Evolutionary conservation across 1,140 invertebrate species (phyloP).

Genomic region (Babylonia areolata): DNA sequence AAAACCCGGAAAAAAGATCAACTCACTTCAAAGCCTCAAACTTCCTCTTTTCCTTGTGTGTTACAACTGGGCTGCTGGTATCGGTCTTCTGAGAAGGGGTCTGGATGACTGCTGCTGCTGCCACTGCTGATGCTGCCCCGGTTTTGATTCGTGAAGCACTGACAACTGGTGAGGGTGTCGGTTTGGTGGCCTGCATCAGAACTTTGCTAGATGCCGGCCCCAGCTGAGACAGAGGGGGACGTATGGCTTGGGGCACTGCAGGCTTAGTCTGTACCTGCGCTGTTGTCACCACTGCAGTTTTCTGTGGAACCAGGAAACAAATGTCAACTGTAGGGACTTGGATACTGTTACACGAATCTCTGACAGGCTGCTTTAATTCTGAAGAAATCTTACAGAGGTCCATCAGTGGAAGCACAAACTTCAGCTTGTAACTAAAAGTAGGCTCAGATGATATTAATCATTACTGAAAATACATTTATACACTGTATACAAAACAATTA

Average conservation of each 20-base stretch:
- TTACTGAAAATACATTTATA: no score
- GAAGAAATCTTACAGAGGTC: no score
- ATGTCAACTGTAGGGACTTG: no score
- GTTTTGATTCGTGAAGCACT: conserved; percentile 33
- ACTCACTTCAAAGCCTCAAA: conserved; percentile 74
- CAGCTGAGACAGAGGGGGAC: conserved; percentile 23
- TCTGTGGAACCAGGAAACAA: no score
- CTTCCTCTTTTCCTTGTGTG: conserved; percentile 70
- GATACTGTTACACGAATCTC: no score
- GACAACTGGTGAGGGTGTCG: not conserved
- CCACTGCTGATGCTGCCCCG: conserved; percentile 49
- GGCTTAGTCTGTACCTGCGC: not conserved
- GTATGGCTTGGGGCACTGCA: not conserved
- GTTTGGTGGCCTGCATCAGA: conserved; percentile 2
- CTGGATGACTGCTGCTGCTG: conserved; percentile 45
- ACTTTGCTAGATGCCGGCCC: conserved; percentile 21
- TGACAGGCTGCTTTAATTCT: no score
- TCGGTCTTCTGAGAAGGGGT: conserved; percentile 38
- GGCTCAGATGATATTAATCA: no score
- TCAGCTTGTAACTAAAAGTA: no score
- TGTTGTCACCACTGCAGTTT: not conserved
- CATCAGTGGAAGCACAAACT: no score
- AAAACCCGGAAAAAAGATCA: no score
- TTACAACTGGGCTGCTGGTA: conserved; percentile 36
- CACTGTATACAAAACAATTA: no score